Percentiles rank a stretch among this genome's conserved stretches.
phyloP scores from a whole-genome alignment of 2,888 invertebrate genomes.

The Ceramica pisi region DNA sequence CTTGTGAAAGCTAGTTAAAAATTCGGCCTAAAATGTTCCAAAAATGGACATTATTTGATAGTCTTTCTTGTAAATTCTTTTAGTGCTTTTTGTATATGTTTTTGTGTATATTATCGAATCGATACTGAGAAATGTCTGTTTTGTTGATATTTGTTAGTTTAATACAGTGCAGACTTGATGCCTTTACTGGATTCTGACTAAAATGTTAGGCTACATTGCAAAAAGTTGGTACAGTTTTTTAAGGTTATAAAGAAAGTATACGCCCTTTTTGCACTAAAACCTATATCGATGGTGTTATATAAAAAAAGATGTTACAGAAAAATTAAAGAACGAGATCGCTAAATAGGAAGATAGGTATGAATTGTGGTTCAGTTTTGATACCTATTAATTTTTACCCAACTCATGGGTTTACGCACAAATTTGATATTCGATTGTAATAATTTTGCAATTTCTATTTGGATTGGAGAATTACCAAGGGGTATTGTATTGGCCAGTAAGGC shows the following conservation, averaged over 20 bases:
- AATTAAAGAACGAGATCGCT: background rate
- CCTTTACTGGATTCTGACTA: no score
- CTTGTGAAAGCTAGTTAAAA: conserved; percentile 53
- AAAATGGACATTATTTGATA: conserved; percentile 32
- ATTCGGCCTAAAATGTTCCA: conserved; percentile 64
- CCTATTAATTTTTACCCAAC: background rate
- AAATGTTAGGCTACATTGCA: background rate
- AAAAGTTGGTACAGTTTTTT: background rate
- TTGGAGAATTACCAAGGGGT: no score
- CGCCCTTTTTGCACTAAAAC: conserved; percentile 3
- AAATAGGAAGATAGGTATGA: background rate
- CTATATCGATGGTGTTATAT: background rate
- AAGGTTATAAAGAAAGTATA: background rate
- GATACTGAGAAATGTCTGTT: conserved; percentile 13
- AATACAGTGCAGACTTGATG: background rate
- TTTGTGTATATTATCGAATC: conserved; percentile 10
- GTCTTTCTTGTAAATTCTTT: conserved; percentile 15
- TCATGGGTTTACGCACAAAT: background rate
- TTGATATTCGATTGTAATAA: conserved; percentile 25
- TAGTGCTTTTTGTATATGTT: background rate
- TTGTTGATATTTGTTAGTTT: background rate
- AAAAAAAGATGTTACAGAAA: background rate
- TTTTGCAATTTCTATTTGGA: conserved; percentile 17
- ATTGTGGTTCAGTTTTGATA: background rate
- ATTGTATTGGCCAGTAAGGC: no score